phyloP scores from a whole-genome alignment of 2,888 invertebrate genomes.

The Zygogramma bicolorata region DNA sequence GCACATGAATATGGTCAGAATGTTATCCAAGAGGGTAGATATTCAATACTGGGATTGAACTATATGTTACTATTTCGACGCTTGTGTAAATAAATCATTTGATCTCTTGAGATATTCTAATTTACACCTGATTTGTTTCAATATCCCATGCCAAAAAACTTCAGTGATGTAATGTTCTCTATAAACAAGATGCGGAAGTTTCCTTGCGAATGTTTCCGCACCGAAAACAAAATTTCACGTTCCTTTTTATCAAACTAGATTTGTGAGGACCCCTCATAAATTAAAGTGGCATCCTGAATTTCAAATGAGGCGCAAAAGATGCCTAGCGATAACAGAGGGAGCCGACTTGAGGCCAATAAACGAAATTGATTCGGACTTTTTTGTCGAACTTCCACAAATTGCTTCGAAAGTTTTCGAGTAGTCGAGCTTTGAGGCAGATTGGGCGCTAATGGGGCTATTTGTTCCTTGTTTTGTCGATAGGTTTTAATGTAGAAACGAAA shows the following conservation, averaged over 20 bases:
- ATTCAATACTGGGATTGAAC: no score
- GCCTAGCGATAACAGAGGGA: constrained; percentile 50
- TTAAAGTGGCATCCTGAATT: constrained; percentile 56
- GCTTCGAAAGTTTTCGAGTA: constrained; percentile 55
- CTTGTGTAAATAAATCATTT: no score
- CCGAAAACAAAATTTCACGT: constrained; percentile 14
- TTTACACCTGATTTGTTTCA: neutral
- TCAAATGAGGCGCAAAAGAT: constrained; percentile 54
- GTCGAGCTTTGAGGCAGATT: constrained; percentile 50
- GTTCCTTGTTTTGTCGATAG: constrained; percentile 35
- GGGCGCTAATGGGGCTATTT: constrained; percentile 58
- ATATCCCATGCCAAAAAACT: neutral
- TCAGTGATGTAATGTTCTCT: neutral
- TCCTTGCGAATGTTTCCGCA: neutral
- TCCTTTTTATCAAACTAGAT: constrained; percentile 33
- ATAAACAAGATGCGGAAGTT: neutral
- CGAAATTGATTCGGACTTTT: constrained; percentile 58
- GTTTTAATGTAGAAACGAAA: constrained; percentile 19
- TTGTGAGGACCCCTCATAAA: constrained; percentile 50
- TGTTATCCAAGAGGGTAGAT: no score
- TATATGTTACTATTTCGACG: no score
- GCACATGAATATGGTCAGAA: no score
- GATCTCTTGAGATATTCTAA: no score
- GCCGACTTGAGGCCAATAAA: constrained; percentile 54
- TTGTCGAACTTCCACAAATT: constrained; percentile 53